Conservation (phyloP, 2,113 vertebrate species). For the Oceanites oceanicus region DNA sequence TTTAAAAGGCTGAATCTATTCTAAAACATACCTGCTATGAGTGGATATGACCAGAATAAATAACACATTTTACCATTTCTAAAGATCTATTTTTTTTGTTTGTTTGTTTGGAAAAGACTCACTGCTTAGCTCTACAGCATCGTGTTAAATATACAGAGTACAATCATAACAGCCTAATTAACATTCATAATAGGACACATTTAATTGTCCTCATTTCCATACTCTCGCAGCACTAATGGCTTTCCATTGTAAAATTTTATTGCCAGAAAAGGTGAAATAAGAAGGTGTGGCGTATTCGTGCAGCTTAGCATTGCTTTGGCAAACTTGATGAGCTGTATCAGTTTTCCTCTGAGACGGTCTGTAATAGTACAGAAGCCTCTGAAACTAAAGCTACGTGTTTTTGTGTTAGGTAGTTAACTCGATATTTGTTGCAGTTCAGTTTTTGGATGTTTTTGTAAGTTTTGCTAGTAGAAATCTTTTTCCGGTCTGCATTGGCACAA, state of each 20-base stretch:
- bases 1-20: background rate
- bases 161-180: background rate
- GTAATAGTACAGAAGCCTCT: background rate
- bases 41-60: background rate
- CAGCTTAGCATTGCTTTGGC: background rate
- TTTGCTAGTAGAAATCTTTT: background rate
- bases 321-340: background rate
- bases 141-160: background rate
- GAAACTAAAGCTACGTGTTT: background rate
- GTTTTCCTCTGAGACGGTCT: background rate
- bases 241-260: background rate
- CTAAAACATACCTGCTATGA: background rate
- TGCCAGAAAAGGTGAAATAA: slow-evolving; percentile 35
- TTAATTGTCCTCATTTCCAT: slow-evolving; percentile 34
- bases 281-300: background rate
- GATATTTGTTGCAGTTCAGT: background rate
- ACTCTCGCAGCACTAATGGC: background rate
- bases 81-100: background rate
- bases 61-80: background rate
- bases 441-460: background rate
- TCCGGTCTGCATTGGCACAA: background rate
- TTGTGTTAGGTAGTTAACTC: background rate
- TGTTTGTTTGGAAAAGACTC: background rate
- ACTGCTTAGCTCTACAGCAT: background rate
- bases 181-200: background rate